Base-by-base conservation (phyloP, 1,140 invertebrate species). In the Asbolus verrucosus region DNA sequence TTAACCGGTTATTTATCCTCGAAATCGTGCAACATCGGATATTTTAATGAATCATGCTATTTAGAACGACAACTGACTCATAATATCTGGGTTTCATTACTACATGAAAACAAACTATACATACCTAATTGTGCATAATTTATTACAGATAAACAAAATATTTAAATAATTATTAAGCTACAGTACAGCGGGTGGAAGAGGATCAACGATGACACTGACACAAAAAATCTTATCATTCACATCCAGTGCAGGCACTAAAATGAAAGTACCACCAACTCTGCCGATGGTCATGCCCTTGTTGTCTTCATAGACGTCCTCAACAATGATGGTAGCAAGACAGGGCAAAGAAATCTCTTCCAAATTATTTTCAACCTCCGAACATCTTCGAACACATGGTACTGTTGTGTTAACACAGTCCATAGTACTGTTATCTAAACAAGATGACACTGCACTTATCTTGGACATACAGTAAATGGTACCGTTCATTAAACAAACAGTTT, bases 391-490 rank as follows among this genome's bases (percentile, higher is more conserved):
- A 14, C 31, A 41, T 15, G 61, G 61, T 63, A 63, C 33, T n/a
- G n/a, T 24, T 13, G 61, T 41, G 15, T 39, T 8, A 41, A 63
- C 14, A 24, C 61, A 63, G 19, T 1, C 18, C n/a, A 24, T 18
- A 21, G 15, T 39, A n/a, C 8, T 13, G 9, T 39, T 16, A 5
- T 63, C 6, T 2, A 13, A 6, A 13, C 61, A 63, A 0, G 31
- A 15, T 63, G 27, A 19, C 16, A 39, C 33, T 1, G 8, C 33
- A 41, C 39, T 63, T 11, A 63, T 63, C 15, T 11, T 41, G 2
- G 61, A 63, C 21, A 63, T 39, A 24, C 61, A 63, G 18, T 39
- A 63, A 39, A 63, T 41, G 14, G 61, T 63, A 39, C 61, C 33
- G 14, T 63, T 63, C 9, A 24, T 4, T 14, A 63, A 41, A 41